phyloP scores from a whole-genome alignment of 2,888 invertebrate species.

The Andrena praecox region DNA sequence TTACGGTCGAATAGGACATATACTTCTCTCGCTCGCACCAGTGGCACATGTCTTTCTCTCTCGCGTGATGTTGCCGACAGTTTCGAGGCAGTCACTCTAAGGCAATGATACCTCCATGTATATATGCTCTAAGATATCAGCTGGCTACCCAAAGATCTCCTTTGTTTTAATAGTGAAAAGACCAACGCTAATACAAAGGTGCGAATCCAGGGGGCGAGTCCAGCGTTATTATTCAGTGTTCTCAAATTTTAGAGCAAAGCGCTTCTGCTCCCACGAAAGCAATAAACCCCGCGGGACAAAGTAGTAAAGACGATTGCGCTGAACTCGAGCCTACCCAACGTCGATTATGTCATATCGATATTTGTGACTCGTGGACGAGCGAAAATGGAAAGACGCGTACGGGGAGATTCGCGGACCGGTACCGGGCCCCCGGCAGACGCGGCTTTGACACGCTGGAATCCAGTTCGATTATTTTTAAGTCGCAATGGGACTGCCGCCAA shows the following conservation, averaged over 20 bases:
- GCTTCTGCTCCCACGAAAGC: not conserved
- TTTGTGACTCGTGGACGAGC: not conserved
- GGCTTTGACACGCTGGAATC: conserved; percentile 71
- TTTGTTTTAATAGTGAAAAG: too few species aligned
- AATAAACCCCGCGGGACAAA: not conserved
- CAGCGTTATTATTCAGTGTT: too few species aligned
- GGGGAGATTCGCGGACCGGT: conserved; percentile 13
- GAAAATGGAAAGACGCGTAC: conserved; percentile 1
- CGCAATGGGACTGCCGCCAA: conserved; percentile 64
- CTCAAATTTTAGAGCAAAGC: not conserved
- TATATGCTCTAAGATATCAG: too few species aligned
- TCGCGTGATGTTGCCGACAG: too few species aligned
- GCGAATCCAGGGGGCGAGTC: too few species aligned
- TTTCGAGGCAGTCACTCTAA: too few species aligned
- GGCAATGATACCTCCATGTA: too few species aligned
- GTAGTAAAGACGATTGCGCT: not conserved
- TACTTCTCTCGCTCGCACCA: too few species aligned
- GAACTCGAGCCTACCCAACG: not conserved
- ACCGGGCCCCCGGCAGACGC: conserved; percentile 3
- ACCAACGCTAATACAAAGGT: too few species aligned
- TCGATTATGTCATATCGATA: conserved; percentile 23
- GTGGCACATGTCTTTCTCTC: too few species aligned
- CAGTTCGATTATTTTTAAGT: conserved; percentile 74
- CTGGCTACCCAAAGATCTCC: too few species aligned
- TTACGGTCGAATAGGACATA: too few species aligned